Conservation (phyloP, 2,888 invertebrate genomes). For the Drosophila conformis region DNA sequence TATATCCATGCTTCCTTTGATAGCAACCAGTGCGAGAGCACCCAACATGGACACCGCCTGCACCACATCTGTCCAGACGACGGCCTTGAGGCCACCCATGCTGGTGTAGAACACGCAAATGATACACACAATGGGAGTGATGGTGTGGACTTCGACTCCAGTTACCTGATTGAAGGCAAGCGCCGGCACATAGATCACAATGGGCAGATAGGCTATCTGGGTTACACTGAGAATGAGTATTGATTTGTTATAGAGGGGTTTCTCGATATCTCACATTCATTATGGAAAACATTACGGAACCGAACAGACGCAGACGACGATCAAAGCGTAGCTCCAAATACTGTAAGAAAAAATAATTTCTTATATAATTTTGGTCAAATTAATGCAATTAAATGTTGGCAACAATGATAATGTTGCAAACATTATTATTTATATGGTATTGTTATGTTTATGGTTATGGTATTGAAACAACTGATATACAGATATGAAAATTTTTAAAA, state of each 20-base stretch:
- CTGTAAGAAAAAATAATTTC: conserved; percentile 85
- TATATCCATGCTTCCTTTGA: conserved; percentile 91
- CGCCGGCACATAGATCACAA: conserved; percentile 92
- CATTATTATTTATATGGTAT: too few species aligned
- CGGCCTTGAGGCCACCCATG: conserved; percentile 92
- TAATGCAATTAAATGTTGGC: not conserved
- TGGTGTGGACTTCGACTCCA: conserved; percentile 92
- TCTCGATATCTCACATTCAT: conserved; percentile 88
- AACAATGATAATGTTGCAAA: not conserved
- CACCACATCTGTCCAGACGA: conserved; percentile 92
- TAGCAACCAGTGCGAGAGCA: conserved; percentile 89
- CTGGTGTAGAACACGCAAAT: conserved; percentile 95
- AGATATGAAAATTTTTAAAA: not conserved
- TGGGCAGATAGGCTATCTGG: conserved; percentile 91
- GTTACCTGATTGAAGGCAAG: conserved; percentile 94
- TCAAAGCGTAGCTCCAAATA: conserved; percentile 91
- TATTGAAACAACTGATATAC: too few species aligned
- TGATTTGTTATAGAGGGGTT: not conserved
- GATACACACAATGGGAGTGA: conserved; percentile 92
- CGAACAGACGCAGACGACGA: conserved; percentile 89
- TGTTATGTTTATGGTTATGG: too few species aligned
- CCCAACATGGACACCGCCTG: conserved; percentile 92
- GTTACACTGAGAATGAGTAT: conserved; percentile 60
- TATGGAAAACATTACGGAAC: conserved; percentile 90
- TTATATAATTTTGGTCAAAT: not conserved